These are phyloP conservation scores for Seriola aureovittata DNA, from an alignment of 2,113 vertebrate genomes.

Conservation along the genomic window DNA sequence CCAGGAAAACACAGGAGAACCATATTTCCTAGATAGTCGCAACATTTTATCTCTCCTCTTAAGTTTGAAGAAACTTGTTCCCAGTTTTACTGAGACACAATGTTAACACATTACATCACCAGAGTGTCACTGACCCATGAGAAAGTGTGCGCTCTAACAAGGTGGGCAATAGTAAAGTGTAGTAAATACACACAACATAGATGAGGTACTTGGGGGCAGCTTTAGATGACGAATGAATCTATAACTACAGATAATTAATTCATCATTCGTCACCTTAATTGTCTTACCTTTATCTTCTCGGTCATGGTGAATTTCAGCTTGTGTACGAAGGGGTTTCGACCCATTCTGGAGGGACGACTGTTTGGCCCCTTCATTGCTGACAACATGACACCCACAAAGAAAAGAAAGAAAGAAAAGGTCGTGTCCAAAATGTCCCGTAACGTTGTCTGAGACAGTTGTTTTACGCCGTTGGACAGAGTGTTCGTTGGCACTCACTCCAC, in stretches of 20 bases:
- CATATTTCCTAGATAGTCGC: not conserved
- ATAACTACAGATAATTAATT: too few relatives aligned
- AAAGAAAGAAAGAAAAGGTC: not conserved
- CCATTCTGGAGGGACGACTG: slow-evolving; percentile 70
- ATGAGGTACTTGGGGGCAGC: rapidly evolving
- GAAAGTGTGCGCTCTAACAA: too few relatives aligned
- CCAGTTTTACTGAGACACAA: not conserved
- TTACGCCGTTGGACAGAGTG: not conserved
- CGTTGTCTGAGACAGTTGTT: not conserved
- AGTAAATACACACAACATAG: not conserved
- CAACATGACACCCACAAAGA: not conserved
- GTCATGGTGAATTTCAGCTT: slow-evolving; percentile 84
- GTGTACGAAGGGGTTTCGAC: slow-evolving; percentile 89
- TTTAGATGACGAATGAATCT: rapidly evolving
- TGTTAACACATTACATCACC: not conserved
- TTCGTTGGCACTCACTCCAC: not conserved
- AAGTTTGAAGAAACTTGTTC: not conserved
- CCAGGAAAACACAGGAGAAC: not conserved
- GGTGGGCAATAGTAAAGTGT: not conserved
- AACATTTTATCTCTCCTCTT: not conserved
- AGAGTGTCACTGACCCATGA: not conserved
- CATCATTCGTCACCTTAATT: not conserved
- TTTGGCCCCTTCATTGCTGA: slow-evolving; percentile 83
- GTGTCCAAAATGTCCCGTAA: not conserved
- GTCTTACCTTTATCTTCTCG: slow-evolving; percentile 90